Evolutionary conservation across 2,888 invertebrate species (phyloP).

Genomic region (Invenusta paracnida): DNA sequence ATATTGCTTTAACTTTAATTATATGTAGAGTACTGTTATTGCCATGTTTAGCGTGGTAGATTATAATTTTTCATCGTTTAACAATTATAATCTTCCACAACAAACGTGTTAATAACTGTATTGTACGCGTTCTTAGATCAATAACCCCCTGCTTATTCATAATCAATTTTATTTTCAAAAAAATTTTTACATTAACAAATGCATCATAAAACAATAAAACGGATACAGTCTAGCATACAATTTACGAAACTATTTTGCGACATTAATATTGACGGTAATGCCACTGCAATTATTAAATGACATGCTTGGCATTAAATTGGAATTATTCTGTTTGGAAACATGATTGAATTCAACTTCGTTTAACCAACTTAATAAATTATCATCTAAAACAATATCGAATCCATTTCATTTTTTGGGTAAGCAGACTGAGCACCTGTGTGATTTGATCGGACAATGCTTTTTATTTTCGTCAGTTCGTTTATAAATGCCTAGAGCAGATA

Average conservation of each 20-base stretch:
- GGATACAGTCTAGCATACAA: constrained; percentile 13
- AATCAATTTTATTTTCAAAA: background rate
- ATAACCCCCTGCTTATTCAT: constrained; percentile 4
- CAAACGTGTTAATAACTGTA: constrained; percentile 17
- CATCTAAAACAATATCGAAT: background rate
- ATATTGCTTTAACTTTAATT: no score
- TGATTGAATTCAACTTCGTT: background rate
- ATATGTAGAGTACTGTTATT: no score
- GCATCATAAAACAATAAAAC: constrained; percentile 8
- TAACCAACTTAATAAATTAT: background rate
- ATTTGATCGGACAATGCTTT: background rate
- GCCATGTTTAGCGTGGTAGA: no score
- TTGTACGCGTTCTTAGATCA: constrained; percentile 12
- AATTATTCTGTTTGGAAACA: no score
- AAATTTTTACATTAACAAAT: constrained; percentile 17
- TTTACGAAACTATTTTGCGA: constrained; percentile 27
- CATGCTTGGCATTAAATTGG: background rate
- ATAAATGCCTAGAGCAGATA: background rate
- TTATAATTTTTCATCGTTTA: no score
- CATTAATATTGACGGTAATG: constrained; percentile 19
- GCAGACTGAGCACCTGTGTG: no score
- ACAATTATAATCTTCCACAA: constrained; percentile 4
- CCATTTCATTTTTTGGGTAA: background rate
- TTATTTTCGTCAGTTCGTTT: background rate
- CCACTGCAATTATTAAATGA: constrained; percentile 5